Base-by-base conservation (phyloP, 2,888 invertebrate species). In the Tolmerus cingulatus region DNA sequence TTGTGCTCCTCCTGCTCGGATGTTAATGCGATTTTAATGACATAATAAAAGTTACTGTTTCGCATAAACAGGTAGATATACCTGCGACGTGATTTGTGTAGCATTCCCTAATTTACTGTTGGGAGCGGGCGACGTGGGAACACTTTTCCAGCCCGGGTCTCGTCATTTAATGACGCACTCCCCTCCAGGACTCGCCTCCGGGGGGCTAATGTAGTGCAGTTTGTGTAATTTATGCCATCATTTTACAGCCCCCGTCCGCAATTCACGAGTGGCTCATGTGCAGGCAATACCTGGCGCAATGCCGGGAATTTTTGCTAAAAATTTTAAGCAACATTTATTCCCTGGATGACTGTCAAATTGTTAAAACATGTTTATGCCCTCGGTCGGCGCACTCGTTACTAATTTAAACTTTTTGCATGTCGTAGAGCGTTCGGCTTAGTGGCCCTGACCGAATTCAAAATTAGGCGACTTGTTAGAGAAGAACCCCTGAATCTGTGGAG, bases 1-100 rank as follows among this genome's bases (percentile, higher is more conserved):
- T 40, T 74, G n/a, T 23, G 23, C 84, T 57, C 84, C 74, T 66
- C 84, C 74, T 84, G 66, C 84, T 19, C 23, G 51, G 66, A 84
- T 84, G 84, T 86, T 86, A 86, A 86, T 86, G 86, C 23, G 77
- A 78, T 86, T 86, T 86, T 86, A 86, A 86, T 86, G 86, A 86
- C 57, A 86, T 78, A 86, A 86, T 78, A 78, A 86, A 86, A 78
- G 87, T 88, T 86, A 87, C 89, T 86, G 87, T 88, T 84, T 57
- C 84, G 37, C 84, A 84, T 84, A 84, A 84, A 84, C 84, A 74
- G 74, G 74, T 74, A 84, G 43, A 40, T 19, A 74, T 84, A 51
- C 84, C 27, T 43, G 57, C 84, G 66, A 66, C 57, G 84, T 84
- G 84, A 84, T 84, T 84, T 84, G 84, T 84, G 84, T 57, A 51